These are phyloP conservation scores for Gastracanthus pulcherrimus DNA, from an alignment of 2,888 invertebrate genomes.

Conservation along the genomic window DNA sequence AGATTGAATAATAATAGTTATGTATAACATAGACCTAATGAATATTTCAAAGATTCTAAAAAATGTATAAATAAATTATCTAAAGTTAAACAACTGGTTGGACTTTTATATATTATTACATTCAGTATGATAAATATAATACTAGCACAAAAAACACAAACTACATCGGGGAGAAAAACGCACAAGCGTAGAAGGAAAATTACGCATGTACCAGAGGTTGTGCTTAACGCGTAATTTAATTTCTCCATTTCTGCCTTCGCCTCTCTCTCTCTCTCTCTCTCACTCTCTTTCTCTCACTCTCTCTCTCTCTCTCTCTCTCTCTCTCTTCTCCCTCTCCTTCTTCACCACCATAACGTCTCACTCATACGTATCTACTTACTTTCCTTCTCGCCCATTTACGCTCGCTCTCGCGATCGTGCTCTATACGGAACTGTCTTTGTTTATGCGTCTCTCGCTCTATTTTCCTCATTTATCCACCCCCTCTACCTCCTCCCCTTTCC, in stretches of 20 bases:
- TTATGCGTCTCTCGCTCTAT: conserved; percentile 46
- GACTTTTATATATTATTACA: not conserved
- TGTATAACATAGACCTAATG: no score
- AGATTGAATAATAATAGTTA: no score
- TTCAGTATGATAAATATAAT: not conserved
- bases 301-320: not conserved
- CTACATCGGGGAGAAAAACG: not conserved
- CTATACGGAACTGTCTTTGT: conserved; percentile 43
- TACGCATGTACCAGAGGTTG: conserved; percentile 20
- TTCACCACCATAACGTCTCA: not conserved
- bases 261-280: not conserved
- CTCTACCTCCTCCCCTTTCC: not conserved
- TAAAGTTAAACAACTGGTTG: no score
- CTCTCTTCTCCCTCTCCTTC: not conserved
- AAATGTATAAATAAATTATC: no score
- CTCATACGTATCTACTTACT: conserved; percentile 11
- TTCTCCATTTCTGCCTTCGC: conserved; percentile 42
- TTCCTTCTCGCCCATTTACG: conserved; percentile 47
- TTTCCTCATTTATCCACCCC: conserved; percentile 46
- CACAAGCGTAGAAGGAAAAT: not conserved
- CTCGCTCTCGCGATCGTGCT: not conserved
- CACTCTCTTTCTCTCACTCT: not conserved
- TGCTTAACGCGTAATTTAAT: conserved; percentile 56
- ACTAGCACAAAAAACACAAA: no score
- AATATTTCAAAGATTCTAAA: no score